Evolutionary conservation across 92 coral and sea anemone genomes (phyloP), one percentile per base, ranked within the genome.

Genomic region (Zoanthus sociatus): DNA sequence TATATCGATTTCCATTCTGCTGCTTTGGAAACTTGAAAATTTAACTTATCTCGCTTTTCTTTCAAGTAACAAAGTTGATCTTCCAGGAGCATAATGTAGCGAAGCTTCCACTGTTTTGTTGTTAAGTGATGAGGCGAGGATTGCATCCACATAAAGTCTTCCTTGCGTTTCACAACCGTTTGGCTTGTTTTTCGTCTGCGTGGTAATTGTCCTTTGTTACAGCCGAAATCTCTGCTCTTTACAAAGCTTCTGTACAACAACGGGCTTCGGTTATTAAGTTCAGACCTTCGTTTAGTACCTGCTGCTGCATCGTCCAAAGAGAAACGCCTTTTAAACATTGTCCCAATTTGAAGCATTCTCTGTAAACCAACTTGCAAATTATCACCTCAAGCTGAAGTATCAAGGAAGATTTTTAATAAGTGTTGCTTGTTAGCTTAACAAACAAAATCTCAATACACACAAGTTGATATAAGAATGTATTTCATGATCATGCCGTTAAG

Each of bases 21-120:
- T 12, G 56, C 54, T 45, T 81, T 50, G 5, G 85, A 30, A 13
- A 66, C 73, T 32, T 77, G 82, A 16, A 77, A 77, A 63, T 54
- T 77, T 30, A 77, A 46, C 85, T 81, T 81, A 75, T 81, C 85
- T 81, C 85, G 85, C 26, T 66, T 46, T 47, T 81, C 85, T n/a
- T 81, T 81, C 85, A 81, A 68, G 45, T 64, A 81, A 50, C 85
- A 81, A 68, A 81, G 85, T 45, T 66, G 66, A 8, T 63, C 85
- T 42, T 81, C 85, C 85, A 81, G 45, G 0, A 81, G 75, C 85
- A 81, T 81, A 15, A 81, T 48, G 45, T 81, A 81, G 5, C 85
- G 85, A 5, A 81, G n/a, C 47, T 81, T 81, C 85, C 85, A 81
- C 15, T 75, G 51, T 66, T 81, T 81, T 47, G 51, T 64, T 30